These are phyloP conservation scores for Brenthis daphne DNA, from an alignment of 2,888 invertebrate genomes.

Conservation along the genomic window DNA sequence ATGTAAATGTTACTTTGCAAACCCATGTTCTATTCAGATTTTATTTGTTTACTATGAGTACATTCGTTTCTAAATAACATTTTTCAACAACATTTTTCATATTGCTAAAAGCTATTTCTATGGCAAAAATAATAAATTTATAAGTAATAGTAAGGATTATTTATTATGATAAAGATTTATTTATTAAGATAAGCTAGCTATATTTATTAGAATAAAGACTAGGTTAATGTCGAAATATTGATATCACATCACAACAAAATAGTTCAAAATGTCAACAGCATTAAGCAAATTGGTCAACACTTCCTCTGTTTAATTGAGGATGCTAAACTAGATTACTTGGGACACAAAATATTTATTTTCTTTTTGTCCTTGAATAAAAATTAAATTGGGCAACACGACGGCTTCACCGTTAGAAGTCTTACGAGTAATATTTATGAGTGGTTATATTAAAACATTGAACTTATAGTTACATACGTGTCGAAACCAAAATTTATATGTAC, in stretches of 20 bases:
- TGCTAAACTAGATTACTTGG: slow-evolving; percentile 20
- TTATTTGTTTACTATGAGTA: not conserved
- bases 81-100: no score
- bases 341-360: slow-evolving; percentile 8
- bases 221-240: not conserved
- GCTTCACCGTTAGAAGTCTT: not conserved
- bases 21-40: not conserved
- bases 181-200: no score
- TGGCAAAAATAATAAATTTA: no score
- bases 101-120: no score
- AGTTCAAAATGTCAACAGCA: slow-evolving; percentile 10
- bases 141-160: no score
- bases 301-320: slow-evolving; percentile 30
- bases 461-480: no score
- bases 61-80: not conserved
- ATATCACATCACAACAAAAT: not conserved
- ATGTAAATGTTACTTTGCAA: slow-evolving; percentile 7
- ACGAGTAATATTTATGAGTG: no score
- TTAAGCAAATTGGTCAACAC: slow-evolving; percentile 13
- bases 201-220: not conserved
- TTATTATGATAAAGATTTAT: not conserved
- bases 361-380: slow-evolving; percentile 16
- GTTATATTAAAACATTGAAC: no score
- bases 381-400: slow-evolving; percentile 1
- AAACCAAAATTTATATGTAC: no score